Percentiles rank a stretch among this genome's conserved stretches.
These are phyloP conservation scores for Electrona antarctica DNA, from an alignment of 2,113 vertebrate genomes.

Conservation along the genomic window DNA sequence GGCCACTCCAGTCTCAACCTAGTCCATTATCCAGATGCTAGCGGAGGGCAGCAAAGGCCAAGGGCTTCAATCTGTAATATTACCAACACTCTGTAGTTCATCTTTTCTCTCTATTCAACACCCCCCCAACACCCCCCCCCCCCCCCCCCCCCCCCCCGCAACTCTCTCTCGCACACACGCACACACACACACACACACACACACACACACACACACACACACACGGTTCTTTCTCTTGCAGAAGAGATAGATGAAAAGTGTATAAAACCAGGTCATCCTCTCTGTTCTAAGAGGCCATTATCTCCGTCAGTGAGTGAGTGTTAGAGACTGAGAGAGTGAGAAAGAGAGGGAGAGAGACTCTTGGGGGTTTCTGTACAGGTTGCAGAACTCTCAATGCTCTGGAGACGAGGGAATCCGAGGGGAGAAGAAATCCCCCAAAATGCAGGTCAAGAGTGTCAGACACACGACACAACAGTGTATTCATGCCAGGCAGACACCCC, in stretches of 20 bases:
- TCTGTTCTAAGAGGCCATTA: constrained; percentile 60
- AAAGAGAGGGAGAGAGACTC: constrained; percentile 30
- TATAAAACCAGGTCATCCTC: constrained; percentile 41
- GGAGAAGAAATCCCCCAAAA: constrained; percentile 33
- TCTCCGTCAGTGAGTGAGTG: constrained; percentile 36
- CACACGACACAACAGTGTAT: constrained; percentile 58
- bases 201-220: background rate
- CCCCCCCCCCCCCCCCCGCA: too few relatives aligned
- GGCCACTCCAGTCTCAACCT: constrained; percentile 42
- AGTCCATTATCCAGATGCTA: constrained; percentile 48
- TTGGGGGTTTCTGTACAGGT: constrained; percentile 27
- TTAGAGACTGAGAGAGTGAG: constrained; percentile 23
- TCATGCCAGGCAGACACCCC: constrained; percentile 51
- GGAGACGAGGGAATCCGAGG: constrained; percentile 45
- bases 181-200: background rate
- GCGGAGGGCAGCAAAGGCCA: constrained; percentile 23
- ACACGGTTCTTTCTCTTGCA: background rate
- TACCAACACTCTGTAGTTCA: constrained; percentile 31
- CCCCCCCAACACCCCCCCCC: constrained; percentile 12
- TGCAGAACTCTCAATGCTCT: constrained; percentile 40
- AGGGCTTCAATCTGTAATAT: constrained; percentile 49
- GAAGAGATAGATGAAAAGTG: constrained; percentile 54
- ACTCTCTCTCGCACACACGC: background rate
- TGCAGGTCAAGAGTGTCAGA: constrained; percentile 70
- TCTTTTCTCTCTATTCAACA: constrained; percentile 16